Conservation (phyloP, 2,113 vertebrate genomes). For the Planiliza haematocheilus region DNA sequence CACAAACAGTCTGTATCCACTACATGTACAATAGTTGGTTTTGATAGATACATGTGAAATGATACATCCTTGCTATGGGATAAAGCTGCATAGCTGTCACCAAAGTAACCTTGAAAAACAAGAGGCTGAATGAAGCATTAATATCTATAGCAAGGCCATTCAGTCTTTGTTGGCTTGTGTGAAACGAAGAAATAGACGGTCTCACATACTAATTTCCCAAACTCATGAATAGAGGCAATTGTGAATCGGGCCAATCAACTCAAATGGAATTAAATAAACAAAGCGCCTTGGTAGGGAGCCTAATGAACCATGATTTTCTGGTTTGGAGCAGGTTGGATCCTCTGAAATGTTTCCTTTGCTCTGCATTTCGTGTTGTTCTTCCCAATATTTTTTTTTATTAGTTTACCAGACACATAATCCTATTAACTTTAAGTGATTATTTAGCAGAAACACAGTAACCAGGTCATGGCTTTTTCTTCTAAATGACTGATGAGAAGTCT, state of each 20-base stretch:
- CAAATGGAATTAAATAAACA: constrained; percentile 22
- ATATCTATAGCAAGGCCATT: background rate
- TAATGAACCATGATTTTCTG: constrained; percentile 42
- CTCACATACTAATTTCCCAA: background rate
- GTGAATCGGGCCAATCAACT: constrained; percentile 8
- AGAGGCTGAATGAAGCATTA: background rate
- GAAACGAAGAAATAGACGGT: constrained; percentile 21
- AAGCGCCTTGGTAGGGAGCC: background rate
- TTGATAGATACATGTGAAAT: no score
- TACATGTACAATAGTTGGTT: no score
- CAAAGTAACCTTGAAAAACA: no score
- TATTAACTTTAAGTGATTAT: no score
- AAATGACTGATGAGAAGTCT: no score
- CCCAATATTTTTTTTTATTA: background rate
- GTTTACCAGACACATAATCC: no score
- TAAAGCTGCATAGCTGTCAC: no score
- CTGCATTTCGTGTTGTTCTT: background rate
- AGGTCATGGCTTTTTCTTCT: no score
- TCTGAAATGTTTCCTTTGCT: constrained; percentile 30
- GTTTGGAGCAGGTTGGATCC: constrained; percentile 5
- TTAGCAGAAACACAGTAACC: no score
- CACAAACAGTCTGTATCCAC: no score
- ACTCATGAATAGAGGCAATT: constrained; percentile 11
- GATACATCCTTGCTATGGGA: no score
- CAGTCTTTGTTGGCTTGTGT: background rate